Base-by-base conservation (phyloP, 1,140 invertebrate species). In the Trinorchestia longiramus region DNA sequence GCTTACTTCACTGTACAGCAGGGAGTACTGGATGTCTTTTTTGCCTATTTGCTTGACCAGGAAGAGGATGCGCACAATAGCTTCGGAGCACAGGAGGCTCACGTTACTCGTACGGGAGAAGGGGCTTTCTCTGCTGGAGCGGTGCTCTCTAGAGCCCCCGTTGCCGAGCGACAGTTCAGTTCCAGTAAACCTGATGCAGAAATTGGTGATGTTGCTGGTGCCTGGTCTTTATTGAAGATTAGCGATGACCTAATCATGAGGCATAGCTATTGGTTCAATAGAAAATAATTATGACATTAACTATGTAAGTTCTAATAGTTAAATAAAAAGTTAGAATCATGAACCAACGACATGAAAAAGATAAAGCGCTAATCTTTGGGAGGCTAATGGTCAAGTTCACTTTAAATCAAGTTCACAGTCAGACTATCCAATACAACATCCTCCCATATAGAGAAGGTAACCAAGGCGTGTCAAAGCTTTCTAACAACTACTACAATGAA, bases 11-110 rank as follows among this genome's bases (percentile, higher is more conserved):
- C 43, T n/a, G 44, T 11, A 94, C 19, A 17, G 92, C 6, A 94
- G 92, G 43, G 92, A 94, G 43, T 45, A 94, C 92, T 94, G 92
- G 43, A 94, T 28, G 44, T 94, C 92, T 94, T 47, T 8, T 11
- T 47, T 94, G 92, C 92, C 92, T 6, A 94, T 44, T 47, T 94
- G 43, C 92, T 94, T 94, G 43, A 94, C 43, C 43, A 94, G 40
- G 43, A 43, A 40, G 36, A 94, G 92, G 43, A 94, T 47, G 92
- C 92, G 92, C 92, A 47, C 92, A 19, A 94, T 94, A 6, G 92
- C 92, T 36, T 94, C 92, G 11, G 92, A 43, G 92, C 92, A 94
- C 8, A 94, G 92, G 43, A 94, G 43, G 92, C 92, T 94, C 41
- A 94, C 8, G 92, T 44, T 94, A 44, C 44, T 47, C 11, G 36